phyloP scores from a whole-genome alignment of 2,888 invertebrate genomes.

The Kuschelorhynchus macadamiae region DNA sequence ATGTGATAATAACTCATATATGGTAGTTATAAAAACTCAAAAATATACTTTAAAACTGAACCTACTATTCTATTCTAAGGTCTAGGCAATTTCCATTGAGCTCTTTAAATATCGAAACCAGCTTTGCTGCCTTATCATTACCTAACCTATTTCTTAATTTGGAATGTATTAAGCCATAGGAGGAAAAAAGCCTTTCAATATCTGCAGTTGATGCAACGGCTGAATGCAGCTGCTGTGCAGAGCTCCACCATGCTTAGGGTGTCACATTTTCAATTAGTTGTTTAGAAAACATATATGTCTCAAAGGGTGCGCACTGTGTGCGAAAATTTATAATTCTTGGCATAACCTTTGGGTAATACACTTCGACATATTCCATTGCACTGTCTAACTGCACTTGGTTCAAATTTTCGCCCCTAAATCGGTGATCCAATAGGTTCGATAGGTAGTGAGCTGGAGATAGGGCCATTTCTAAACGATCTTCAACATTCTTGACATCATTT shows the following conservation, averaged over 20 bases:
- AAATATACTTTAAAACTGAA: no score
- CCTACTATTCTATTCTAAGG: no score
- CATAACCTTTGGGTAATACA: slow-evolving; percentile 16
- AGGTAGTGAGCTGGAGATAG: slow-evolving; percentile 16
- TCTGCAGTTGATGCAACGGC: no score
- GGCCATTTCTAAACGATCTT: slow-evolving; percentile 42
- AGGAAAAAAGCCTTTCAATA: no score
- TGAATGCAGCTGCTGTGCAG: no score
- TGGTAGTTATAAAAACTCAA: no score
- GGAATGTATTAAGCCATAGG: no score
- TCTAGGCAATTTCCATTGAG: no score
- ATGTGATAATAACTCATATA: no score
- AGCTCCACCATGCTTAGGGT: slow-evolving; percentile 17
- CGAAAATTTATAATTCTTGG: slow-evolving; percentile 16
- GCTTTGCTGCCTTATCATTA: no score
- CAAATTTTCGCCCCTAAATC: slow-evolving; percentile 10
- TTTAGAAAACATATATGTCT: slow-evolving; percentile 16
- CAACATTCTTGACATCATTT: slow-evolving; percentile 14
- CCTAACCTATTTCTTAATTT: no score
- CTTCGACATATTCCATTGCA: slow-evolving; percentile 4
- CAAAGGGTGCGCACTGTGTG: slow-evolving; percentile 1
- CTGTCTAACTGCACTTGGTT: slow-evolving; percentile 13
- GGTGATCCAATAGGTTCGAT: slow-evolving; percentile 18
- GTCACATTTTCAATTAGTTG: slow-evolving; percentile 18
- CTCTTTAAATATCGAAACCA: no score